These are phyloP conservation scores for Tubulanus polymorphus DNA, from an alignment of 2,888 invertebrate species.

Conservation along the genomic window DNA sequence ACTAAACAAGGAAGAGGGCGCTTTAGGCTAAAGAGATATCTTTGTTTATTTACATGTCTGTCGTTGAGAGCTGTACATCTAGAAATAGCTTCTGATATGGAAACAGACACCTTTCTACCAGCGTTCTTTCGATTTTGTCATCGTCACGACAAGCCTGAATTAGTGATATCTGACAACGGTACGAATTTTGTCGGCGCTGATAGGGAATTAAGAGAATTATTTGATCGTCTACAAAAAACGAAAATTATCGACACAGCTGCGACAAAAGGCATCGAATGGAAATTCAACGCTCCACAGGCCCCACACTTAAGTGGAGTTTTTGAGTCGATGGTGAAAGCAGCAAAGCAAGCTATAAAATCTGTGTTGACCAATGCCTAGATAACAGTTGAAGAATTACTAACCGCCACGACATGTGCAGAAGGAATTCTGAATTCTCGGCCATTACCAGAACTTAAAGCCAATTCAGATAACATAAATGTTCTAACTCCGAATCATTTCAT, in stretches of 20 bases:
- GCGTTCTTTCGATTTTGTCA: slow-evolving; percentile 17
- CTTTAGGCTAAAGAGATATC: not conserved
- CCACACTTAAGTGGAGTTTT: too few relatives aligned
- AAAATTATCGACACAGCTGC: slow-evolving; percentile 9
- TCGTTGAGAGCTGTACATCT: slow-evolving; percentile 7
- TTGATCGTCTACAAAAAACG: slow-evolving; percentile 7
- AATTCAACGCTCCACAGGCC: slow-evolving; percentile 12
- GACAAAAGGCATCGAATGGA: slow-evolving; percentile 11
- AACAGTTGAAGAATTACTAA: too few relatives aligned
- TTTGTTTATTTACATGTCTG: slow-evolving; percentile 7
- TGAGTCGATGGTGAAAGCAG: too few relatives aligned
- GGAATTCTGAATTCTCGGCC: slow-evolving; percentile 6
- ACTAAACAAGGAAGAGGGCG: slow-evolving; percentile 4
- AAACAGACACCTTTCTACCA: slow-evolving; percentile 15
- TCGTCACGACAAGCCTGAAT: slow-evolving; percentile 15
- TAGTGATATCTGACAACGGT: slow-evolving; percentile 18
- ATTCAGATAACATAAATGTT: not conserved
- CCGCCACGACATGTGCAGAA: too few relatives aligned
- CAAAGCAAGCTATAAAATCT: not conserved
- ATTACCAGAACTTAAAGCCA: not conserved
- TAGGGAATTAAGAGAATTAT: slow-evolving; percentile 6
- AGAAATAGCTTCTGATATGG: slow-evolving; percentile 7
- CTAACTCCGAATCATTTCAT: slow-evolving; percentile 13
- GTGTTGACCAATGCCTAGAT: too few relatives aligned
- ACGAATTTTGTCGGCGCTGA: slow-evolving; percentile 20